These are phyloP conservation scores for Nothoprocta pentlandii DNA, from an alignment of 2,113 vertebrate species.

Conservation along the genomic window DNA sequence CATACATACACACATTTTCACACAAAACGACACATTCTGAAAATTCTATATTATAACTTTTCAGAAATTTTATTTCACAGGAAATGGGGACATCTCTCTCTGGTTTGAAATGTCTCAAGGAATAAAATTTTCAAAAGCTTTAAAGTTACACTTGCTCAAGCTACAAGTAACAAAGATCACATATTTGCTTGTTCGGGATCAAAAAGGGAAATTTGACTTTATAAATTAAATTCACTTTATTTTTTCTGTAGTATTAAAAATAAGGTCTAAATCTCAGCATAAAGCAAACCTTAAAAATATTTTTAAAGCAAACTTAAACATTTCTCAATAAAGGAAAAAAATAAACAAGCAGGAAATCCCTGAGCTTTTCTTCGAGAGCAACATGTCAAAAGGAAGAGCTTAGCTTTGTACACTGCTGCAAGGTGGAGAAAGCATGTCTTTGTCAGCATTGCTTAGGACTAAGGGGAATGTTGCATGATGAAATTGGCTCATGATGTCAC, in stretches of 20 bases:
- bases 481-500: neutral
- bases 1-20: too few species aligned
- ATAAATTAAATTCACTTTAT: neutral
- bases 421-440: neutral
- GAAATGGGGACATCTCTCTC: neutral
- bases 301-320: neutral
- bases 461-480: neutral
- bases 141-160: neutral
- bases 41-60: neutral
- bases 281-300: neutral
- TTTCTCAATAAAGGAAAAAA: neutral
- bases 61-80: neutral
- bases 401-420: neutral
- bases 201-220: neutral
- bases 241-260: neutral
- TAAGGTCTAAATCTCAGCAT: neutral
- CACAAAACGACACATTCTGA: neutral
- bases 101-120: neutral
- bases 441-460: neutral
- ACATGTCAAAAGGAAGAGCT: neutral
- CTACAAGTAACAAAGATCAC: neutral
- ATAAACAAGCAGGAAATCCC: rapidly evolving
- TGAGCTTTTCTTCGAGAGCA: neutral
- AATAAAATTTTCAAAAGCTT: neutral
- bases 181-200: neutral